Evolutionary conservation across 1,140 invertebrate species (phyloP), one percentile per base, ranked within the genome.

Genomic region (Scylla paramamosain): DNA sequence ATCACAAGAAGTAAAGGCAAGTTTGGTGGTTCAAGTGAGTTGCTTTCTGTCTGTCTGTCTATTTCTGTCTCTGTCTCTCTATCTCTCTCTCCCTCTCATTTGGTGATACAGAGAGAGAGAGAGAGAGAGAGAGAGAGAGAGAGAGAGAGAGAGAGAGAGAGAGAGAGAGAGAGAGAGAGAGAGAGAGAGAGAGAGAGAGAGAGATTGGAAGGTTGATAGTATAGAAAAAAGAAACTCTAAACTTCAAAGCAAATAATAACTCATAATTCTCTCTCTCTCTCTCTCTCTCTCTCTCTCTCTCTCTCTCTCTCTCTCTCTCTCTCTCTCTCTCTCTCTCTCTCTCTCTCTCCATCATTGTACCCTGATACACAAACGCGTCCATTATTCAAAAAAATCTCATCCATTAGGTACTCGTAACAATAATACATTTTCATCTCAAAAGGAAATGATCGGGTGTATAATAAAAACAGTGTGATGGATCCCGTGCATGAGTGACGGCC

Each of bases 311-410:
- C 52, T 59, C 52, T 59, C 52, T 59, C 31, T 39, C 86, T 83
- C 92, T 83, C 77, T 93, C 25, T 28, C 59, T 45, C 28, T 82
- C 77, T 45, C 91, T 92, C 52, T 92, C 92, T 83, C 92, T 93
- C 92, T 83, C 92, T 83, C 59, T 86, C 45, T 93, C 92, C 46
- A 67, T 48, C 83, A 84, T 77, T 86, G 25, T 93, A n/a, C 46
- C 83, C 31, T 25, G 8, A 20, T 59, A 59, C 16, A 12, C 10
- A 59, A 59, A 59, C 52, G 12, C 10, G 16, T 3, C 52, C 52
- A 59, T 14, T 59, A 59, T 59, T 59, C 16, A 89, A 4, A 46
- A 46, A 45, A 28, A 77, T 20, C 67, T 77, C 67, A 77, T 77
- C 67, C 25, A 25, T n/a, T n/a, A n/a, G 67, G 20, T 77, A 77